These are phyloP conservation scores for Terrapene triunguis DNA, from an alignment of 2,113 vertebrate genomes.

Conservation along the genomic window DNA sequence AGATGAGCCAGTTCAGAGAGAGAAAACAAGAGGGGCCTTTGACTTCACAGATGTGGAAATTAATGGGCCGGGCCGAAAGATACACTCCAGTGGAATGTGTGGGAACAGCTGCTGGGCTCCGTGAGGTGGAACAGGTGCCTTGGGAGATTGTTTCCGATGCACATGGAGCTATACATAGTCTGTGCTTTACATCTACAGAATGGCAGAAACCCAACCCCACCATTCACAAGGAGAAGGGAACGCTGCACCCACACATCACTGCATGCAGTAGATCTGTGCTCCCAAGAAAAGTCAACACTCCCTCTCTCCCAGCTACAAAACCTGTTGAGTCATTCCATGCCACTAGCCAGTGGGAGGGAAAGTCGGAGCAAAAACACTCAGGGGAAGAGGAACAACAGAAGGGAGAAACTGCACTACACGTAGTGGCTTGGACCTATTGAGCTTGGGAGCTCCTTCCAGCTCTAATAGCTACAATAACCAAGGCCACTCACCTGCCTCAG, in stretches of 20 bases:
- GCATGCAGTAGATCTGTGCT: neutral
- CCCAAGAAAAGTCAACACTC: neutral
- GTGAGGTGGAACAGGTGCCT: neutral
- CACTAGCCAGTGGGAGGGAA: neutral
- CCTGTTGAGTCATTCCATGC: neutral
- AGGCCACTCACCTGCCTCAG: neutral
- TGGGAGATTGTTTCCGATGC: neutral
- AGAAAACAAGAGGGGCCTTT: neutral
- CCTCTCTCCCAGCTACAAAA: too few species aligned
- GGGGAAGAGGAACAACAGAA: neutral
- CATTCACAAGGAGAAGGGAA: neutral
- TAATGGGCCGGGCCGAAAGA: neutral
- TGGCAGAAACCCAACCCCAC: neutral
- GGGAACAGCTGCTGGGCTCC: neutral
- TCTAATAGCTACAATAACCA: neutral
- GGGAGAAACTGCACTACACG: neutral
- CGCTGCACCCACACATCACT: neutral
- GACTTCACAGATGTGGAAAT: neutral
- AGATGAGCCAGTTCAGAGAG: neutral
- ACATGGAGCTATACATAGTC: neutral
- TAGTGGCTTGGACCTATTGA: neutral
- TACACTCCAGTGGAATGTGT: neutral
- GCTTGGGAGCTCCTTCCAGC: neutral
- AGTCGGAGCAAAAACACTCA: neutral
- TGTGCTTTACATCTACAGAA: neutral